phyloP scores from a whole-genome alignment of 2,888 invertebrate species.

The Euproctis similis region DNA sequence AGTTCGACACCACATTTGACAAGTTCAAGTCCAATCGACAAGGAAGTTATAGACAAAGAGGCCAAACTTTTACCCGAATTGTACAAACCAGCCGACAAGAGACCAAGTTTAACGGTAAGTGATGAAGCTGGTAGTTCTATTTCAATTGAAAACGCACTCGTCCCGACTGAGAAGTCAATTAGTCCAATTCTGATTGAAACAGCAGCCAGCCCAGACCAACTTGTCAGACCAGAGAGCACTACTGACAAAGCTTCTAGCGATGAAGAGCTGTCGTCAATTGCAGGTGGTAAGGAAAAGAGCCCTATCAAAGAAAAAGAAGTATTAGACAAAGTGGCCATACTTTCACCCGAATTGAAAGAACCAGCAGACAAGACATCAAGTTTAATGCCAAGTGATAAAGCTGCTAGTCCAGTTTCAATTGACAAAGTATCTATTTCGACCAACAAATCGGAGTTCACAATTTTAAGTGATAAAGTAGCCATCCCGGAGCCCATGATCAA shows the following conservation, averaged over 20 bases:
- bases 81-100: slow-evolving; percentile 8
- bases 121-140: slow-evolving; percentile 1
- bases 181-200: slow-evolving; percentile 4
- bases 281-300: not conserved
- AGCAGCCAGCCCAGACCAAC: not conserved
- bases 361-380: not conserved
- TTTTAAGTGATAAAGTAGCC: too few relatives aligned
- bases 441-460: too few relatives aligned
- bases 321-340: too few relatives aligned
- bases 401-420: too few relatives aligned
- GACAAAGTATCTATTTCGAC: too few relatives aligned
- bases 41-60: not conserved
- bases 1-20: not conserved
- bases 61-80: too few relatives aligned
- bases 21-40: not conserved
- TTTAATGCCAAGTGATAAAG: too few relatives aligned
- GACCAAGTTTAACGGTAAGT: slow-evolving; percentile 3
- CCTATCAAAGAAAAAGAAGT: too few relatives aligned
- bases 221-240: too few relatives aligned
- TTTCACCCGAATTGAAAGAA: too few relatives aligned
- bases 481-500: too few relatives aligned
- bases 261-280: slow-evolving; percentile 1
- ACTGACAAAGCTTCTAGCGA: not conserved
- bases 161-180: slow-evolving; percentile 1
- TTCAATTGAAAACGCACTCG: slow-evolving; percentile 3